Percentiles rank a stretch among this genome's conserved stretches.
These are phyloP conservation scores for Drosophila barbarae DNA, from an alignment of 2,888 invertebrate species.

Conservation along the genomic window DNA sequence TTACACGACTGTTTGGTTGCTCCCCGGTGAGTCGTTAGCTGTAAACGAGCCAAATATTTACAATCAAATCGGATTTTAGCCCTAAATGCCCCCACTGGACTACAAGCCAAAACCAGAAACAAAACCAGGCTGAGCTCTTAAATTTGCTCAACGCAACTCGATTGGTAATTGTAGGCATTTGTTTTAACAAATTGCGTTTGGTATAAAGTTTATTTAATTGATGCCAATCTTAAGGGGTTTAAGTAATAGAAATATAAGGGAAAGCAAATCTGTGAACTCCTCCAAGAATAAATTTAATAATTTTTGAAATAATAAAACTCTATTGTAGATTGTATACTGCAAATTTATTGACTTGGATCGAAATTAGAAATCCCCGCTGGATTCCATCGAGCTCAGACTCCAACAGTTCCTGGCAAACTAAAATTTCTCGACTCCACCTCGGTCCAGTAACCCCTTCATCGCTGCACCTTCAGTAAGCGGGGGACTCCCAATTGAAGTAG, in stretches of 20 bases:
- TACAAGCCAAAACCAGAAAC: conserved; percentile 19
- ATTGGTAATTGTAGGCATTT: not conserved
- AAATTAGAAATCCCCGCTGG: not conserved
- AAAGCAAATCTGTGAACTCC: no score
- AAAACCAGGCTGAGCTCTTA: not conserved
- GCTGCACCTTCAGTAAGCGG: not conserved
- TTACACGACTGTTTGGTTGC: conserved; percentile 27
- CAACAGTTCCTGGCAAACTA: conserved; percentile 2
- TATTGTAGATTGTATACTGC: not conserved
- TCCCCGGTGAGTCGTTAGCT: conserved; percentile 56
- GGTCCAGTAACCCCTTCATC: no score
- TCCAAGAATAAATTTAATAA: no score
- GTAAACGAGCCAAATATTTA: conserved; percentile 57
- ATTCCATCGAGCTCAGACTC: not conserved
- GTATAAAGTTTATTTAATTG: not conserved
- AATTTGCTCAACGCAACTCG: conserved; percentile 1
- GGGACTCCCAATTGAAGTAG: not conserved
- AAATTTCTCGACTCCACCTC: conserved; percentile 6
- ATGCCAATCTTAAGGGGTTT: not conserved
- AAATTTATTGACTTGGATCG: conserved; percentile 13
- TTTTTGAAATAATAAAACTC: no score
- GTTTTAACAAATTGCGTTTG: not conserved
- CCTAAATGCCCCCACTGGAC: conserved; percentile 55
- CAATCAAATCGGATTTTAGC: conserved; percentile 51
- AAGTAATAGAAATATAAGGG: not conserved